Base-by-base conservation (phyloP, 2,797 vertebrate species). In the Lithobates sylvaticus region DNA sequence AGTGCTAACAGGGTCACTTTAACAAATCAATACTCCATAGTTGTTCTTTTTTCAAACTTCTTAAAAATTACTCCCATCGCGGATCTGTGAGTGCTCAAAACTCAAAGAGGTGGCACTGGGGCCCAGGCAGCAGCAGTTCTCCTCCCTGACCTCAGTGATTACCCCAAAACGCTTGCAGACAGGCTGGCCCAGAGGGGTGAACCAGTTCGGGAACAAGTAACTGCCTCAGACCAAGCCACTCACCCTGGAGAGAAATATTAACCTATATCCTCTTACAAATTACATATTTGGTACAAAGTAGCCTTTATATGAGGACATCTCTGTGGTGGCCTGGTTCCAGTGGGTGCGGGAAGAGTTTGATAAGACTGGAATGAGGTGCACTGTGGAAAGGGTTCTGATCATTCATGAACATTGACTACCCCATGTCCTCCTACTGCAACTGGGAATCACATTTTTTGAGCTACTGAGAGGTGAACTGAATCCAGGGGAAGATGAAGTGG, bases 231-330 rank as follows among this genome's bases (percentile, higher is more conserved):
- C n/a, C n/a, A n/a, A 99, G 89, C 97, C 98, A 6, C 97, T 99
- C 73, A 97, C 97, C 12, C 94, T 99, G 94, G 98, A 99, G n/a
- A n/a, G n/a, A n/a, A n/a, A n/a, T 91, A 99, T 99, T 89, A 99
- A 99, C 90, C 93, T 99, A 88, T 99, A 99, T 78, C 98, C 98
- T n/a, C n/a, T n/a, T n/a, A n/a, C n/a, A n/a, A n/a, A n/a, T n/a
- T 99, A 99, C 86, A 99, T 98, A 0, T 99, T 99, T 71, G 98
- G 98, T 65, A 99, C 98, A 8, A 99, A 99, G 90, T 98, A 99
- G 81, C 98, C 98, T 7, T 93, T 99, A 16, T 99, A 99, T 73
- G 98, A 99, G 90, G 98, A 99, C 93, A 98, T 97, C 78, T 99
- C 98, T 0, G 98, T 99, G 90, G 97, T 98, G 0, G 98, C 98